These are phyloP conservation scores for Phylloscopus trochilus DNA, from an alignment of 2,113 vertebrate genomes.

Conservation along the genomic window DNA sequence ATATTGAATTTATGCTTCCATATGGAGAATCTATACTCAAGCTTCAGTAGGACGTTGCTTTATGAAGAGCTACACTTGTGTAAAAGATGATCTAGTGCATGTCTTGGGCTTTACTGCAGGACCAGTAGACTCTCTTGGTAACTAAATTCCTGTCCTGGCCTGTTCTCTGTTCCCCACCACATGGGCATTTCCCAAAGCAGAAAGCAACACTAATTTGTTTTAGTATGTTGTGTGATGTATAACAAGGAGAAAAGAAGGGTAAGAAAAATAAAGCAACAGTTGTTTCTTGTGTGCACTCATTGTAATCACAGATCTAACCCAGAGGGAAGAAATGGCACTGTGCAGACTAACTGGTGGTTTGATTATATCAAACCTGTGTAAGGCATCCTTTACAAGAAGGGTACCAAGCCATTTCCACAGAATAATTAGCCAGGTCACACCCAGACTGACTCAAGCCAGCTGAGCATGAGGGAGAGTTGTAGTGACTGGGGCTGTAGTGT, in stretches of 20 bases:
- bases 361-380: neutral
- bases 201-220: neutral
- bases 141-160: neutral
- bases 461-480: neutral
- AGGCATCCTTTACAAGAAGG: neutral
- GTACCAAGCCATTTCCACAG: neutral
- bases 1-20: neutral
- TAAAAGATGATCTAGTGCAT: neutral
- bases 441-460: neutral
- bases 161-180: neutral
- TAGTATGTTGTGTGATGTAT: neutral
- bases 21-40: neutral
- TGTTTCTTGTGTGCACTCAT: neutral
- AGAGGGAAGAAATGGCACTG: neutral
- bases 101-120: neutral
- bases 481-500: neutral
- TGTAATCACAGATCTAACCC: neutral
- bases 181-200: neutral
- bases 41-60: neutral
- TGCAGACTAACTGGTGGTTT: neutral
- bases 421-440: neutral
- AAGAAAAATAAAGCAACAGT: neutral
- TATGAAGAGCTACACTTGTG: neutral
- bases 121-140: accelerated
- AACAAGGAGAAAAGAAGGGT: neutral